Evolutionary conservation across 1,140 invertebrate species (phyloP).

Genomic region (Drosophila santomea): DNA sequence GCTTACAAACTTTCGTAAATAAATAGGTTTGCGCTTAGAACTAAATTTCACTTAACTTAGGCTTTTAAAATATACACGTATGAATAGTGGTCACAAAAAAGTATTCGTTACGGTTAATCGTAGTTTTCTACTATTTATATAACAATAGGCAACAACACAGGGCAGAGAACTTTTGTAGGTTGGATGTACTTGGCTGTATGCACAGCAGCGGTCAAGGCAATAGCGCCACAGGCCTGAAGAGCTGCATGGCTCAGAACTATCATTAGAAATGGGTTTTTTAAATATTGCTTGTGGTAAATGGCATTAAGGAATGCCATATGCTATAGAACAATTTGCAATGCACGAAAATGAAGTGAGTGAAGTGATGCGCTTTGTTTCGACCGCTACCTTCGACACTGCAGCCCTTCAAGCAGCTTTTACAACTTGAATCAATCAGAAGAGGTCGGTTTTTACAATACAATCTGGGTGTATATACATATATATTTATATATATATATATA

Average conservation of each 20-base stretch:
- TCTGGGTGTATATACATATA: constrained; percentile 8
- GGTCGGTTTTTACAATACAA: constrained; percentile 16
- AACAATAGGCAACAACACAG: constrained; percentile 82
- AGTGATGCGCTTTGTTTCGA: constrained; percentile 1
- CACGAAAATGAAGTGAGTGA: neutral
- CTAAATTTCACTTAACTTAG: constrained; percentile 40
- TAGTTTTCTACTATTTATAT: constrained; percentile 52
- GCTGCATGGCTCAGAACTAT: too few relatives aligned
- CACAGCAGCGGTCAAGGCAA: constrained; percentile 38
- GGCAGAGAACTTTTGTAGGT: constrained; percentile 61
- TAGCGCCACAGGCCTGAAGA: neutral
- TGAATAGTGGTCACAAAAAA: constrained; percentile 39
- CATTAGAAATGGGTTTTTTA: neutral
- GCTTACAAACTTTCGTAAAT: constrained; percentile 39
- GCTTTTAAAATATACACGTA: constrained; percentile 37
- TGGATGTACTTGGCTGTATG: constrained; percentile 35
- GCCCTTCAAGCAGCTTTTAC: constrained; percentile 22
- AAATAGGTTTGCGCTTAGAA: constrained; percentile 47
- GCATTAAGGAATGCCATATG: neutral
- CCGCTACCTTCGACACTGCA: constrained; percentile 3
- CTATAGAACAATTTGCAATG: neutral
- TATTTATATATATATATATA: neutral
- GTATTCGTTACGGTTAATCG: constrained; percentile 25
- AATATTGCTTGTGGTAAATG: neutral
- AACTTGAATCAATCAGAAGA: constrained; percentile 46